Base-by-base conservation (phyloP, 2,888 invertebrate species). In the Trilocha varians region DNA sequence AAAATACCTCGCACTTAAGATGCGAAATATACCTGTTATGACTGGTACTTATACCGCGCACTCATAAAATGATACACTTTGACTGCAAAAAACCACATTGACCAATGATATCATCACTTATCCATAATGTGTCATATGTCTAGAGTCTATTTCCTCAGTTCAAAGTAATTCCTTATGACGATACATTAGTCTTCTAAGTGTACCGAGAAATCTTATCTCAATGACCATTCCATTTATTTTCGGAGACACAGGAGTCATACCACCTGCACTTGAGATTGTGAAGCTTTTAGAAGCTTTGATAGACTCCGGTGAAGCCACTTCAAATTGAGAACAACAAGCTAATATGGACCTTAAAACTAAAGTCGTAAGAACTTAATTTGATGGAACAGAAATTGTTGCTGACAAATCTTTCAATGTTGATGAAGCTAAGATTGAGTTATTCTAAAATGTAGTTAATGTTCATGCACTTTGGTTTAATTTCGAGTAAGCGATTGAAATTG, bases 191-290 rank as follows among this genome's bases (percentile, higher is more conserved):
- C 15, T 32, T 32, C 58, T 48, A 48, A 59, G 59, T 64, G 59
- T 64, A 65, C 63, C 53, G 47, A 63, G 60, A 67, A 61, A 72
- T 68, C 64, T 77, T 75, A 80, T 82, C 80, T 57, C 70, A 75
- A 75, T 78, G 75, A 78, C 73, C 76, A 78, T 77, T 74, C 74
- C 67, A 78, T 82, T 79, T 84, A 84, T 84, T 83, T 84, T 80
- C 59, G 75, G 84, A 78, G 84, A 78, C 82, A 74, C 78, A 67
- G 70, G 64, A 79, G 78, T 79, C 77, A 75, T 77, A 71, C 67
- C 75, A 82, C 80, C 83, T 82, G 83, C 83, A 83, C 83, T 83
- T 66, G 77, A 80, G 68, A 71, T 62, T 63, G 53, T 66, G 68
- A 63, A 71, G 82, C 82, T 83, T 82, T 83, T 80, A 83, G 70